Evolutionary conservation across 2,888 invertebrate genomes (phyloP), one percentile per base, ranked within the genome.

Genomic region (Embidobia sp.): DNA sequence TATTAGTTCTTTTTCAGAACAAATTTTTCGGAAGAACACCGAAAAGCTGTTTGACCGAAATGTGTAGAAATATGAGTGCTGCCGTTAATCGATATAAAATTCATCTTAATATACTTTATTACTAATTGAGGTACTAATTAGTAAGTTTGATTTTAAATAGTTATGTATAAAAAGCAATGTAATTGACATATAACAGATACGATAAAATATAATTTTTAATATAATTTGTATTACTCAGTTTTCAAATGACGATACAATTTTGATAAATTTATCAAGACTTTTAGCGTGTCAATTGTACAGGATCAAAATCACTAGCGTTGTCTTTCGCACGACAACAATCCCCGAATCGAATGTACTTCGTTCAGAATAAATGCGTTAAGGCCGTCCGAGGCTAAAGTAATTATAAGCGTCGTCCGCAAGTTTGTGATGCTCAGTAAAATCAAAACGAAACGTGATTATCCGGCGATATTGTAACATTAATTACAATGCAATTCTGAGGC

Each of bases 311-410:
- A 3, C n/a, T n/a, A 22, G 22, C 19, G 35, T 48, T 48, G 48
- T 27, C 48, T 48, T 37, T 13, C 31, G 26, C 29, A 37, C 22
- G 33, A 29, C 18, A 63, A 49, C 40, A 51, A 42, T 40, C 13
- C 29, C 48, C 10, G 29, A 46, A 37, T 37, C 11, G 15, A 48
- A 72, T 53, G 15, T 72, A 29, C 44, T 72, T 61, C 22, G 31
- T 72, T 63, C 63, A 27, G 55, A 51, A 13, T 33, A 40, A 77
- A 49, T 40, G 64, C 70, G 44, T 75, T 48, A 46, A 51, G 82
- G 83, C 82, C 84, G 82, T 85, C 78, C 81, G 85, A 84, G 85
- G 83, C 84, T 85, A 82, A 70, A 77, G 77, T 83, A 82, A 80
- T 85, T 81, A 53, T 77, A 73, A 76, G 66, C 55, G 48, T 67